A percentile compares a stretch with the other conserved stretches of the same genome.
Conservation (phyloP, 2,888 invertebrate species). For the Boloria euphrosyne region DNA sequence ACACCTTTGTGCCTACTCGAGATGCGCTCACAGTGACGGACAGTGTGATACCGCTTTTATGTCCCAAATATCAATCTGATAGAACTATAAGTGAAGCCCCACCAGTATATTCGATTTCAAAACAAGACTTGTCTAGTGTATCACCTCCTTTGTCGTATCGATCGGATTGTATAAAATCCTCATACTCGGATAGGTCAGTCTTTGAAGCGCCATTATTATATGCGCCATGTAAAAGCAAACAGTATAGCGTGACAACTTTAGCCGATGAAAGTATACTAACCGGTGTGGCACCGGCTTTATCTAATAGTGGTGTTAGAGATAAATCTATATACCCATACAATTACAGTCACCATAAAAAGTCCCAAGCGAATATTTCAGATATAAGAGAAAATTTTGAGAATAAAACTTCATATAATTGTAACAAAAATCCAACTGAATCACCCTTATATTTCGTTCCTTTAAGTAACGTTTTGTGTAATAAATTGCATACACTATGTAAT, state of each 20-base stretch:
- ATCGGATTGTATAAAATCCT: conserved; percentile 2
- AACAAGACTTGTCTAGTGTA: not conserved
- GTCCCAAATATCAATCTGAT: not conserved
- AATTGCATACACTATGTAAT: conserved; percentile 11
- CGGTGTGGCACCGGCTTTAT: not conserved
- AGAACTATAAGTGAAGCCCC: not conserved
- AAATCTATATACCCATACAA: not conserved
- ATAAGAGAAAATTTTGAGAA: not conserved
- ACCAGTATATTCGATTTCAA: not conserved
- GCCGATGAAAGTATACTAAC: conserved; percentile 12
- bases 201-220: conserved; percentile 2
- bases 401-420: not conserved
- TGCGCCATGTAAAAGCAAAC: conserved; percentile 10
- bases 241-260: not conserved
- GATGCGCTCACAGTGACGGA: not conserved
- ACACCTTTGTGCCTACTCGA: not conserved
- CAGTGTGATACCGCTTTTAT: conserved; percentile 7
- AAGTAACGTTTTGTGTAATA: conserved; percentile 11
- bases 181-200: not conserved
- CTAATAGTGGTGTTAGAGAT: not conserved
- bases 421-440: not conserved
- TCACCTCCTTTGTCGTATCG: not conserved
- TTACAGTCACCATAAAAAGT: too few species aligned
- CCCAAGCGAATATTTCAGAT: too few species aligned
- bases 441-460: conserved; percentile 10